Conservation (phyloP, 2,888 invertebrate genomes). For the Scaeva pyrastri region DNA sequence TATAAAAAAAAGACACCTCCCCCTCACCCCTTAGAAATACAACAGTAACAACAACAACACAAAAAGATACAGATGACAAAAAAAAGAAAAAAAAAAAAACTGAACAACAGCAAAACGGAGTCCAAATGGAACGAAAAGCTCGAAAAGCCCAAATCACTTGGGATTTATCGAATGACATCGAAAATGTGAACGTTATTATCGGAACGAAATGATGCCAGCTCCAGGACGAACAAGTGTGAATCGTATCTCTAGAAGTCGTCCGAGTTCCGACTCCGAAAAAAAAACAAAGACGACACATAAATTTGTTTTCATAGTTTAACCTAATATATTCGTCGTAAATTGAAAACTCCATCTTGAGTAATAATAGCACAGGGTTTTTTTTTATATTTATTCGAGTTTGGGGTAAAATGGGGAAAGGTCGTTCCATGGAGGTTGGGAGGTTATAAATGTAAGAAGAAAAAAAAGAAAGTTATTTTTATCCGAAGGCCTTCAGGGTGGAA, state of each 20-base stretch:
- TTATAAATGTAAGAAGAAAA: constrained; percentile 1
- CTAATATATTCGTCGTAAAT: constrained; percentile 74
- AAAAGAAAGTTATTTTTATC: constrained; percentile 28
- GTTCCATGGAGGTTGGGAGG: not conserved
- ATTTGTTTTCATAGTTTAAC: constrained; percentile 74
- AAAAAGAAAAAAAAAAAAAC: constrained; percentile 1
- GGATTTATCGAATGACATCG: constrained; percentile 76
- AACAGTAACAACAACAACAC: constrained; percentile 30
- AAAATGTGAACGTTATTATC: constrained; percentile 68
- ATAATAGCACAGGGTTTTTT: not conserved
- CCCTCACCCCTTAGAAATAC: not conserved
- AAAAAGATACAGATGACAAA: constrained; percentile 16
- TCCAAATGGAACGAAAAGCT: constrained; percentile 47
- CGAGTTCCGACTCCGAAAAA: not conserved
- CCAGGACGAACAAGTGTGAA: constrained; percentile 53
- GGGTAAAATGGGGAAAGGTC: not conserved
- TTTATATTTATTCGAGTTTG: not conserved
- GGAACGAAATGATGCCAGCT: constrained; percentile 66
- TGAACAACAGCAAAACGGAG: constrained; percentile 12
- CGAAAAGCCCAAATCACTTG: constrained; percentile 68
- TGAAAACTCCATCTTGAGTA: constrained; percentile 62
- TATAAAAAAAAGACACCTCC: constrained; percentile 39
- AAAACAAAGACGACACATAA: constrained; percentile 46
- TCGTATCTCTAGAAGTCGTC: constrained; percentile 26
- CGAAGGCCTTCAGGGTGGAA: not conserved